Base-by-base conservation (phyloP, 1,140 invertebrate genomes). In the Camponotus pennsylvanicus region DNA sequence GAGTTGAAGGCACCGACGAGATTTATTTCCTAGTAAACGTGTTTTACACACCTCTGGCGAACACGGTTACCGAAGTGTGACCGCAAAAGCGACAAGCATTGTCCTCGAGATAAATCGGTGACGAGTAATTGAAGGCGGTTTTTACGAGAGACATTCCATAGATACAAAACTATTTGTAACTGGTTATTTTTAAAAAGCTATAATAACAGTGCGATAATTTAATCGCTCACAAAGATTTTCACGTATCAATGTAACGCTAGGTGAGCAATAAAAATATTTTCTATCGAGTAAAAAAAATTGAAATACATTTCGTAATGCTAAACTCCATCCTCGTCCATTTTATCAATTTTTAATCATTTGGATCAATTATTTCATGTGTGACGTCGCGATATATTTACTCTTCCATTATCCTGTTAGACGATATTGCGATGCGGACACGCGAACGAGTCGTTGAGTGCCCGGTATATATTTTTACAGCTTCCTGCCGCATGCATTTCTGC, bases 391-490 rank as follows among this genome's bases (percentile, higher is more conserved):
- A 63, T 9, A 40, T 49, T 27, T 8, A 78, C 18, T 45, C 57
- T 3, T 21, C 45, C 6, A 78, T 64, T 63, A 78, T 49, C 55
- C 63, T 40, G 27, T 67, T 67, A 59, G 67, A 69, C 78, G 63
- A 77, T 52, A 55, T 45, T 57, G 45, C 63, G 45, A 83, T 52
- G 78, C 86, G 49, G 57, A 85, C 55, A 75, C 67, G 64, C 45
- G 71, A 34, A 64, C 63, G 69, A 75, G 32, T 34, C 57, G 34
- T 34, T 13, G 55, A 7, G 27, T 42, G 32, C 5, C 63, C 57
- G 34, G 61, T 45, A 80, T 34, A 78, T 88, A 87, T 90, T 90
- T 90, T 90, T 90, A 83, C 78, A 86, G 71, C 85, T 90, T 90
- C 88, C 89, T 90, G 71, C 42, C 75, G 64, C 66, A 45, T 63